Evolutionary conservation across 2,888 invertebrate species (phyloP).

Genomic region (Brachypterus glaber): DNA sequence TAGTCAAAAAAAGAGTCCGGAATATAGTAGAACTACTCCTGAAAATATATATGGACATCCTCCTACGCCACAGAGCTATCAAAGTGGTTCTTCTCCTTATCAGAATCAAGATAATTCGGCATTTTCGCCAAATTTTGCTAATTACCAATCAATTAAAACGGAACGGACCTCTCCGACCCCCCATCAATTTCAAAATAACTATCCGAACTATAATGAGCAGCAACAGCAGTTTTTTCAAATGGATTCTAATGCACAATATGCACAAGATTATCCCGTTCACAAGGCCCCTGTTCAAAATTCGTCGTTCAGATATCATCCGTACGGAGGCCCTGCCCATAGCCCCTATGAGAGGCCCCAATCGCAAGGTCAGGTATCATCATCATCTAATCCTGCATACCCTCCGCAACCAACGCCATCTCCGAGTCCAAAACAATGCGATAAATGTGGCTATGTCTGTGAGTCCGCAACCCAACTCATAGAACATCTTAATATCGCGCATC

Average conservation of each 20-base stretch:
- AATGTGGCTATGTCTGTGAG: constrained; percentile 72
- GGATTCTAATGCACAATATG: constrained; percentile 35
- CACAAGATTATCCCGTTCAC: constrained; percentile 32
- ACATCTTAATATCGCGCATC: constrained; percentile 62
- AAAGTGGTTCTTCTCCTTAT: constrained; percentile 57
- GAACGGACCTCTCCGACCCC: constrained; percentile 42
- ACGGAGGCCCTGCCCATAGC: constrained; percentile 40
- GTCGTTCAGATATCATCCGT: constrained; percentile 39
- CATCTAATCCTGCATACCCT: constrained; percentile 48
- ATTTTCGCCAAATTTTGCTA: constrained; percentile 44
- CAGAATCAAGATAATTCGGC: constrained; percentile 49
- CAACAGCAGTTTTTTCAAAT: constrained; percentile 30
- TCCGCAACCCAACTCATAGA: constrained; percentile 65
- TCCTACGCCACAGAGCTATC: constrained; percentile 56
- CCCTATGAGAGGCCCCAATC: constrained; percentile 41
- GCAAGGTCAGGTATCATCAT: constrained; percentile 32
- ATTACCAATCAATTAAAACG: constrained; percentile 34
- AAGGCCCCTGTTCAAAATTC: constrained; percentile 28
- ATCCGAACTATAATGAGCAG: constrained; percentile 25
- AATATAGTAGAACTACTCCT: constrained; percentile 47
- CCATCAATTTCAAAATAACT: constrained; percentile 26
- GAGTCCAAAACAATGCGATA: constrained; percentile 70
- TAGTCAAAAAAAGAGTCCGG: constrained; percentile 54
- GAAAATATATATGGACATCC: constrained; percentile 54
- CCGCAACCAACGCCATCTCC: constrained; percentile 63